Conservation (phyloP, 2,888 invertebrate species). For the Abscondita cerata region DNA sequence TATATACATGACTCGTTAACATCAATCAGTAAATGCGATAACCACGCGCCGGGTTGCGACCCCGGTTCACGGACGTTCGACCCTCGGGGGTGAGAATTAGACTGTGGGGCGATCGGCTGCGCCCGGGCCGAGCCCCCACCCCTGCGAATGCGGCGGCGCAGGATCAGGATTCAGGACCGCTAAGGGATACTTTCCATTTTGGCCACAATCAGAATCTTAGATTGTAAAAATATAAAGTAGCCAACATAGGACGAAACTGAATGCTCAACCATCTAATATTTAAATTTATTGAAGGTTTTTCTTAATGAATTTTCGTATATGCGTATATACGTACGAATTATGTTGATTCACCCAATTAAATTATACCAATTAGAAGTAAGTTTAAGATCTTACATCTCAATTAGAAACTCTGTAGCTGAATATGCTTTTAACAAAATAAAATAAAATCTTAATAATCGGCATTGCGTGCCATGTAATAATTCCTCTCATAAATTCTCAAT, state of each 20-base stretch:
- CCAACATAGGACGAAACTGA: conserved; percentile 23
- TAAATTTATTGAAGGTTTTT: neutral
- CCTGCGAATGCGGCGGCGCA: conserved; percentile 49
- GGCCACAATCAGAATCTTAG: conserved; percentile 37
- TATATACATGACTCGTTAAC: conserved; percentile 35
- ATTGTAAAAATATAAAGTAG: conserved; percentile 35
- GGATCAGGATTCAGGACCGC: conserved; percentile 39
- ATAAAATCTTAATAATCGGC: too few relatives aligned
- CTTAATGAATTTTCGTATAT: too few relatives aligned
- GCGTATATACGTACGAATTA: too few relatives aligned
- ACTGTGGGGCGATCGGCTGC: conserved; percentile 57
- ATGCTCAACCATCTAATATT: conserved; percentile 16
- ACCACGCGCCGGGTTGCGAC: conserved; percentile 38
- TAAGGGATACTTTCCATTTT: conserved; percentile 37
- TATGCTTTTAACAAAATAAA: too few relatives aligned
- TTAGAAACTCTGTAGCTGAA: too few relatives aligned
- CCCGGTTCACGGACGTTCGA: conserved; percentile 34
- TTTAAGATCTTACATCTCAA: too few relatives aligned
- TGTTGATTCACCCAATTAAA: too few relatives aligned
- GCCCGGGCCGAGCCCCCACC: conserved; percentile 59
- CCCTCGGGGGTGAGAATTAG: conserved; percentile 49
- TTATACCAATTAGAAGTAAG: too few relatives aligned
- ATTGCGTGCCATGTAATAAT: too few relatives aligned
- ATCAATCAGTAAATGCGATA: conserved; percentile 39
- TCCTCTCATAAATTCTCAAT: too few relatives aligned